Conservation (phyloP, 2,113 vertebrate species). For the Erythrocebus patas region DNA sequence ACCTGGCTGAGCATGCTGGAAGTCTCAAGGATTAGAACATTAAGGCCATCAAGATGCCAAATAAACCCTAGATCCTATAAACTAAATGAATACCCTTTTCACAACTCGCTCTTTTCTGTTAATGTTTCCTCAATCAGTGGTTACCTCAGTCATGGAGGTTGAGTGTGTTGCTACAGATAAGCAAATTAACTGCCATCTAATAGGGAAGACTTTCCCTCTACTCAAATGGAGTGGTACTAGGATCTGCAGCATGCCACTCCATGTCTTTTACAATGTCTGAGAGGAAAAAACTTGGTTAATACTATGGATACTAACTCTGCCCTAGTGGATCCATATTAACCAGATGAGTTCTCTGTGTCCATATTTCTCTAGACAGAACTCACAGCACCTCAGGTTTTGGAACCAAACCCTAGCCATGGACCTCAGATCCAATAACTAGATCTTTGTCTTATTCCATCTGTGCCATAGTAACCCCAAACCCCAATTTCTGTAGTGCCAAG, state of each 20-base stretch:
- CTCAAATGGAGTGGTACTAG: background rate
- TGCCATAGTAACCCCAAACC: background rate
- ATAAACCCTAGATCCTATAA: constrained; percentile 35
- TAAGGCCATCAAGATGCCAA: background rate
- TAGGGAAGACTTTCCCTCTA: background rate
- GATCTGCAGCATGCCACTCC: background rate
- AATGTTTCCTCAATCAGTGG: constrained; percentile 23
- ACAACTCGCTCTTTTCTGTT: background rate
- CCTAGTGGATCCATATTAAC: background rate
- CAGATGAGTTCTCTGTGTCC: background rate
- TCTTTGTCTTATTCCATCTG: background rate
- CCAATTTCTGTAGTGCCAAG: background rate
- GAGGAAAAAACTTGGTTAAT: constrained; percentile 1
- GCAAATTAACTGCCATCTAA: background rate
- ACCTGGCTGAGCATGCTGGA: background rate
- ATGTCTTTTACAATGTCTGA: constrained; percentile 24
- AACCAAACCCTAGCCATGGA: background rate
- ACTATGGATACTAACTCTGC: background rate
- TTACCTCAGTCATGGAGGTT: constrained; percentile 11
- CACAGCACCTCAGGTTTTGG: constrained; percentile 12
- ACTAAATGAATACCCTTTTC: constrained; percentile 19
- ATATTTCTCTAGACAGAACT: background rate
- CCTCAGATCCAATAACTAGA: constrained; percentile 1
- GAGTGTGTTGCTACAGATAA: constrained; percentile 3
- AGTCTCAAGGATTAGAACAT: constrained; percentile 28